A percentile compares a stretch with the other conserved stretches of the same genome.
phyloP scores from a whole-genome alignment of 2,888 invertebrate species.

The Limnephilus marmoratus region DNA sequence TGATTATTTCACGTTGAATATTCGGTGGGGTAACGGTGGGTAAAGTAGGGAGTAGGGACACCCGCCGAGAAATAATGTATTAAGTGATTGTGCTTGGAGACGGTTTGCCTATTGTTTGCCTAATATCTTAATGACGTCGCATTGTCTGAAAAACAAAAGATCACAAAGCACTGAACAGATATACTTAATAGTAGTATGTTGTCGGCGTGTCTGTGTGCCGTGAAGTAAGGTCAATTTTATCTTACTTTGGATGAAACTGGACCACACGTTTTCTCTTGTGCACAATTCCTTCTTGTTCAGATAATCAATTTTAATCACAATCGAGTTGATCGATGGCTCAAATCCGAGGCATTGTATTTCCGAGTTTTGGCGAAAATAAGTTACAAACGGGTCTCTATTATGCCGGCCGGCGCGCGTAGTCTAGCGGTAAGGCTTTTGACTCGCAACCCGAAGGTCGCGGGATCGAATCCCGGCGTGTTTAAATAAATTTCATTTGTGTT shows the following conservation, averaged over 20 bases:
- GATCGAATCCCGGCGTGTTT: too few species aligned
- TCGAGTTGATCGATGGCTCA: too few species aligned
- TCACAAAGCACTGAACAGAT: neutral
- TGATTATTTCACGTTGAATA: constrained; percentile 4
- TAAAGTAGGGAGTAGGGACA: neutral
- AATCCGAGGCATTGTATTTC: too few species aligned
- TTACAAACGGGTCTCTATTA: too few species aligned
- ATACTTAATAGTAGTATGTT: neutral
- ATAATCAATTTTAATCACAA: too few species aligned
- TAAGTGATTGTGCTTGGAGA: neutral
- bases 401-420: too few species aligned
- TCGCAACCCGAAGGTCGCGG: too few species aligned
- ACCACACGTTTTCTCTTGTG: neutral
- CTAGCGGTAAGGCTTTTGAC: too few species aligned
- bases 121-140: constrained; percentile 16
- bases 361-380: too few species aligned
- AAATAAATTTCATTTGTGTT: too few species aligned
- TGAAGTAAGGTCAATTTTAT: neutral
- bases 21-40: neutral
- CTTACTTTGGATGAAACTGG: neutral
- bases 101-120: constrained; percentile 10
- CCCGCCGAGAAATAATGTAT: neutral
- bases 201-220: neutral
- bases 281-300: too few species aligned
- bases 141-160: constrained; percentile 23